Conservation (phyloP, 1,140 invertebrate genomes). For the Drosophila tropicalis region DNA sequence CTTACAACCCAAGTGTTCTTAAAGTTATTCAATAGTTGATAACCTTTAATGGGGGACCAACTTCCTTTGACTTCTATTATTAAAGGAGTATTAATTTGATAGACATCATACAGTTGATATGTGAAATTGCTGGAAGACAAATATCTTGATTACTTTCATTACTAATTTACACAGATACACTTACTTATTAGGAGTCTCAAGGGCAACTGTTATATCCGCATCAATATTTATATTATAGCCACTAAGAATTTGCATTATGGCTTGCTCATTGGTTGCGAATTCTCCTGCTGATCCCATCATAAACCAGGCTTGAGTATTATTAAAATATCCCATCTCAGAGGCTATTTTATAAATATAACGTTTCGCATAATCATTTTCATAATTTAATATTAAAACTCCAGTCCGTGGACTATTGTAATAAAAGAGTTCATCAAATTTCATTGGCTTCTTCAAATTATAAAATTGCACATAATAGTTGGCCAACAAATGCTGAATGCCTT, state of each 20-base stretch:
- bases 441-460: slow-evolving; percentile 41
- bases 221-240: slow-evolving; percentile 59
- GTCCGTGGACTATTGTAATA: slow-evolving; percentile 59
- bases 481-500: slow-evolving; percentile 56
- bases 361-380: slow-evolving; percentile 29
- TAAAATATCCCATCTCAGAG: slow-evolving; percentile 56
- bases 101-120: slow-evolving; percentile 67
- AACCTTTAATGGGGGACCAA: slow-evolving; percentile 50
- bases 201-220: slow-evolving; percentile 67
- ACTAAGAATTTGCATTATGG: slow-evolving; percentile 24
- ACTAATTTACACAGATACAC: neutral
- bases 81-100: slow-evolving; percentile 48
- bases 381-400: slow-evolving; percentile 48
- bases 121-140: slow-evolving; percentile 14
- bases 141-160: neutral
- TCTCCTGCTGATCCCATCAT: slow-evolving; percentile 36
- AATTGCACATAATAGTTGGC: slow-evolving; percentile 69
- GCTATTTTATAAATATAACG: slow-evolving; percentile 33
- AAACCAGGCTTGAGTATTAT: slow-evolving; percentile 67
- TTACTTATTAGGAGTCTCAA: slow-evolving; percentile 24
- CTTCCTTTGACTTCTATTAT: slow-evolving; percentile 51
- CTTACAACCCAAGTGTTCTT: slow-evolving; percentile 37
- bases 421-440: slow-evolving; percentile 56
- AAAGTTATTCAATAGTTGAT: slow-evolving; percentile 26
- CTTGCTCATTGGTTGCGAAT: slow-evolving; percentile 25